Percentiles rank a stretch among this genome's conserved stretches.
Evolutionary conservation across 2,113 vertebrate genomes (phyloP).

Genomic region (Clarias macrocephalus): DNA sequence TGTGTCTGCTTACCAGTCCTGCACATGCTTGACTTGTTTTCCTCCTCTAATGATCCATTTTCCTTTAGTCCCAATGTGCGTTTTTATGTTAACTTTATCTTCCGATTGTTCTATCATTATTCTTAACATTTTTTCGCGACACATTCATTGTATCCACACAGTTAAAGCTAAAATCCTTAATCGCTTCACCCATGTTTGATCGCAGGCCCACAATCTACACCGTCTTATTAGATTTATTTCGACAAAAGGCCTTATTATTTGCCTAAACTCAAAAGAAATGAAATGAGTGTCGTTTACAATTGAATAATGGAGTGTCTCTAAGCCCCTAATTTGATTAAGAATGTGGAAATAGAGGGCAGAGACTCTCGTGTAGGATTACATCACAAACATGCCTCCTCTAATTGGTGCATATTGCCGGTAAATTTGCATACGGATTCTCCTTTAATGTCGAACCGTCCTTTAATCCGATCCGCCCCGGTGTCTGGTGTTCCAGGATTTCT

Average conservation of each 20-base stretch:
- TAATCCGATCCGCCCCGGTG: slow-evolving; percentile 85
- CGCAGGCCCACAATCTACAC: slow-evolving; percentile 50
- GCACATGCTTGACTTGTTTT: background rate
- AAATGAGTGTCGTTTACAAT: slow-evolving; percentile 79
- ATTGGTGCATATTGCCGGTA: slow-evolving; percentile 76
- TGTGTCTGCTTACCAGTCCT: background rate
- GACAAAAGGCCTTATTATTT: slow-evolving; percentile 82
- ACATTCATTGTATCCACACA: background rate
- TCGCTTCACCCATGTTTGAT: slow-evolving; percentile 13
- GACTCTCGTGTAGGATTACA: slow-evolving; percentile 81
- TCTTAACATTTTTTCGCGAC: background rate
- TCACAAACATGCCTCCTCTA: slow-evolving; percentile 73
- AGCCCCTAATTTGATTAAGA: slow-evolving; percentile 98
- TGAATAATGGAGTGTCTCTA: slow-evolving; percentile 84
- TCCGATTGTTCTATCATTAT: background rate
- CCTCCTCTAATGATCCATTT: background rate
- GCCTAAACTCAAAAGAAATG: slow-evolving; percentile 84
- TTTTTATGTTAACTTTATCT: background rate
- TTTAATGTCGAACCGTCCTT: slow-evolving; percentile 88
- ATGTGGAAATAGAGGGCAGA: slow-evolving; percentile 84
- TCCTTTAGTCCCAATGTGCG: background rate
- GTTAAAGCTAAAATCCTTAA: slow-evolving; percentile 26
- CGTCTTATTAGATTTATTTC: slow-evolving; percentile 70
- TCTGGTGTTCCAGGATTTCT: slow-evolving; percentile 73
- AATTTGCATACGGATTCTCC: slow-evolving; percentile 91